Base-by-base conservation (phyloP, 2,888 invertebrate genomes). In the Acanthosoma haemorrhoidale region DNA sequence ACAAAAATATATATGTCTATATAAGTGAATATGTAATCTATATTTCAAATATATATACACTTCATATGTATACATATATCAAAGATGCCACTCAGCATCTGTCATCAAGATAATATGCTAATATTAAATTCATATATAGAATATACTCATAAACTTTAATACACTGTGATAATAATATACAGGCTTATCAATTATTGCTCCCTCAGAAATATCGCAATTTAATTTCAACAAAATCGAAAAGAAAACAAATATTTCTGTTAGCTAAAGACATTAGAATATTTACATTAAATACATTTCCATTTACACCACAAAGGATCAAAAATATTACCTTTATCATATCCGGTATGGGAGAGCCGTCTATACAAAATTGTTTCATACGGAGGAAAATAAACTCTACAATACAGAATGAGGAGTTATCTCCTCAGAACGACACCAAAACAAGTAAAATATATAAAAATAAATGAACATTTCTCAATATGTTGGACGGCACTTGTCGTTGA, bases 391-490 rank as follows among this genome's bases (percentile, higher is more conserved):
- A 64, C 38, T 61, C 32, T 61, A 61, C 61, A 36, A 60, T 11
- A 25, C 8, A 64, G 64, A 64, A 38, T 43, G 18, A 5, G 21
- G 57, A 67, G 57, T 32, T 16, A 15, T 66, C 36, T 57, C 25
- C 51, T 25, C 51, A 25, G 25, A 25, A 51, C 29, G 29, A 51
- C 29, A 21, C 25, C 51, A 51, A 51, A 51, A 51, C 18, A 25
- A 29, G 57, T 57, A 36, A 67, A 67, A 57, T 21, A 67, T 67
- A 67, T 43, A 67, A 67, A 67, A 67, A 67, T 67, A 67, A 67
- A 67, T 67, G 39, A 69, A 69, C 43, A 69, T 36, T 29, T 60
- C 18, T 39, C 64, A 64, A 51, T 29, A 64, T 34, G 13, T 11
- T 69, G 69, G 69, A 69, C 69, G 69, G 69, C 60, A 41, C 69